Evolutionary conservation across 92 coral and sea anemone species (phyloP), one percentile per base, ranked within the genome.

Genomic region (Epizoanthus fatuus): DNA sequence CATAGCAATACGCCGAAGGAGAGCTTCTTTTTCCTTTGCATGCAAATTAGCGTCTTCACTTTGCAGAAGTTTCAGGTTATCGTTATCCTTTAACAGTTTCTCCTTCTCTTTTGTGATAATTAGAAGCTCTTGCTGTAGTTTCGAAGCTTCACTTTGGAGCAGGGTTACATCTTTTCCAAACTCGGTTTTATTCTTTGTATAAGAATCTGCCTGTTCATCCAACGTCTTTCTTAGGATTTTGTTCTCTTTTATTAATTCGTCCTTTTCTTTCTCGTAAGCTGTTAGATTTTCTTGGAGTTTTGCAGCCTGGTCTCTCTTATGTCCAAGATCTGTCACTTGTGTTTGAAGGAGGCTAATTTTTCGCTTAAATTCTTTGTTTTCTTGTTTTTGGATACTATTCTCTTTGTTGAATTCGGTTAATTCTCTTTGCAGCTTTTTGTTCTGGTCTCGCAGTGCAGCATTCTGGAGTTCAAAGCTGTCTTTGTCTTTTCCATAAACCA

Each of bases 361-460:
- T 20, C 86, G 90, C 81, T 79, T 83, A 47, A 90, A 58, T 70
- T 70, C 78, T 42, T 93, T 90, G 71, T 82, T 83, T 62, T 86
- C 86, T 20, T 73, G 64, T 72, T 81, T 86, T 93, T 47, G 52
- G 52, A 6, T 47, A 47, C 52, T 47, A 10, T 10, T 47, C 9
- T 5, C 52, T 47, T 47, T 47, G 10, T 7, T 47, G 52, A 47
- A 7, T 47, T 47, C 52, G 12, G 52, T 47, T 5, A 47, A 47
- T 1, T 47, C 52, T 47, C 52, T 47, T 47, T 47, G 52, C 52
- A 47, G 52, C 52, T 47, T 47, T 47, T 13, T 47, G 10, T 47
- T 47, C 52, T 47, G 52, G 9, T 47, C 52, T 47, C 52, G 52
- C 52, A 47, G 9, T 47, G 52, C 9, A 47, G 9, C 11, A 47